Percentiles rank a stretch among this genome's conserved stretches.
phyloP scores from a whole-genome alignment of 1,140 invertebrate species.

The Trachymyrmex cornetzi region DNA sequence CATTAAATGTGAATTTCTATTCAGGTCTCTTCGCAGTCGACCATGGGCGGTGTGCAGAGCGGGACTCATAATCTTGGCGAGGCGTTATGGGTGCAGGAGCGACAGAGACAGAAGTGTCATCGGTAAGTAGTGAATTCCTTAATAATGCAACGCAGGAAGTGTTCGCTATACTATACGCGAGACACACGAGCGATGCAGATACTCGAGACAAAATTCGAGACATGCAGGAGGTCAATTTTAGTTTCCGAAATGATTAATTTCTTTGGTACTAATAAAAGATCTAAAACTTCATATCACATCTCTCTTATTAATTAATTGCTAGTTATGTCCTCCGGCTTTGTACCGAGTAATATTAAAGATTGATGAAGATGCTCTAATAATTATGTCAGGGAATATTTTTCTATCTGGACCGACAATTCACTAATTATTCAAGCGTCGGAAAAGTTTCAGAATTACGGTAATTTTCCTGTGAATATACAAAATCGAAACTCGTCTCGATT shows the following conservation, averaged over 20 bases:
- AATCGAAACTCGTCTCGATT: neutral
- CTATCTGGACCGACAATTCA: neutral
- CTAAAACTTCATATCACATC: neutral
- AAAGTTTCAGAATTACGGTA: slow-evolving; percentile 39
- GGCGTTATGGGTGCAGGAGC: slow-evolving; percentile 85
- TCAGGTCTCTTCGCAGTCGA: slow-evolving; percentile 65
- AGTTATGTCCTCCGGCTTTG: neutral
- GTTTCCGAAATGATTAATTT: neutral
- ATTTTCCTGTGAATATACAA: slow-evolving; percentile 14
- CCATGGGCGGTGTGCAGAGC: slow-evolving; percentile 85
- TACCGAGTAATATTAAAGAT: neutral
- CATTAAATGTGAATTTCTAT: slow-evolving; percentile 54
- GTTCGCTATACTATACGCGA: neutral
- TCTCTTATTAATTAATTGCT: slow-evolving; percentile 21
- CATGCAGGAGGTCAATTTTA: neutral
- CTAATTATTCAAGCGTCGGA: slow-evolving; percentile 13
- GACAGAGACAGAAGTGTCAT: slow-evolving; percentile 82
- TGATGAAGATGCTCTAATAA: neutral
- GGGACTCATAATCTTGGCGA: slow-evolving; percentile 84
- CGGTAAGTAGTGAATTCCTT: slow-evolving; percentile 78
- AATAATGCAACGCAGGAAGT: slow-evolving; percentile 15
- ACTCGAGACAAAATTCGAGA: neutral
- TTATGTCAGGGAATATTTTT: neutral
- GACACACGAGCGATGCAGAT: neutral
- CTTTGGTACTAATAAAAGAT: neutral